Evolutionary conservation across 1,140 invertebrate genomes (phyloP), one percentile per base, ranked within the genome.

Genomic region (Drosophila pallidifrons): DNA sequence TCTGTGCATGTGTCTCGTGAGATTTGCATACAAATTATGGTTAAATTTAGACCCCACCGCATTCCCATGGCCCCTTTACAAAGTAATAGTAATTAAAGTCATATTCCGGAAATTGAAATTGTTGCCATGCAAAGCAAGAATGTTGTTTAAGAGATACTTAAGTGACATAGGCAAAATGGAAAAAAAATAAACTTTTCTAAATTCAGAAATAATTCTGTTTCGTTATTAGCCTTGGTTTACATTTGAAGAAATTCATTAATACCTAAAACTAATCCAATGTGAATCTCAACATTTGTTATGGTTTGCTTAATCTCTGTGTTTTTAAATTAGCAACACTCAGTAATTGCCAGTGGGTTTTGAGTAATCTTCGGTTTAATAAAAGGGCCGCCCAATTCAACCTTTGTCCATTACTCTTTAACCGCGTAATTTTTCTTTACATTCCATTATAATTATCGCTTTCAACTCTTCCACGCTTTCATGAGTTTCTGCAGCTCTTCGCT

Each of bases 391-490:
- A 38, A 41, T 59, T 59, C 32, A 51, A 51, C 13, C 32, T 59
- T 69, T 60, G 46, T 49, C 15, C 25, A 15, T 49, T 51, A 55
- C 41, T 57, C 35, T 74, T 54, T 41, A 59, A 41, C 70, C 79
- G 67, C 72, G 64, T 75, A 67, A 77, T 75, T 71, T 76, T 58
- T 60, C 58, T 25, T 35, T 55, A 15, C 59, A 64, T 63, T 60
- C 57, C 55, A 77, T 66, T 52, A 72, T 80, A 79, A 83, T 83
- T 85, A 80, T 67, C 32, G 72, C 49, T 69, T 75, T 80, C 66
- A 57, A 69, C 74, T 81, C 77, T 75, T 83, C 66, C 75, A 85
- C 82, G 81, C 82, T 85, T 85, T 86, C 68, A 64, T 71, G 68
- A 38, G 45, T 63, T 70, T 70, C 59, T 63, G 30, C 43, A 46